phyloP scores from a whole-genome alignment of 2,797 vertebrate species.

The Fringilla coelebs region DNA sequence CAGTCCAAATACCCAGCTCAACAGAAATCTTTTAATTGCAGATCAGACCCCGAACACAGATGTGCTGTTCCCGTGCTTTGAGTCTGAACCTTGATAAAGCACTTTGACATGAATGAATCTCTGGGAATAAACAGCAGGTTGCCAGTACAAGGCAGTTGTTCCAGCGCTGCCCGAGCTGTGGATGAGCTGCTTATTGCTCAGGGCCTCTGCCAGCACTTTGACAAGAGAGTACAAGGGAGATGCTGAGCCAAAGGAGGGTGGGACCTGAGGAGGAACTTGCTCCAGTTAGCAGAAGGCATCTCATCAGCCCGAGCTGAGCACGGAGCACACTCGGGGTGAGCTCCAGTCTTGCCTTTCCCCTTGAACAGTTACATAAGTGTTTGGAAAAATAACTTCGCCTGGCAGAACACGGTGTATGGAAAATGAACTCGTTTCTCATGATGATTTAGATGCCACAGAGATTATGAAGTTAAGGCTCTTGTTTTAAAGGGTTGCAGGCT shows the following conservation, averaged over 20 bases:
- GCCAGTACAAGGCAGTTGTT: not conserved
- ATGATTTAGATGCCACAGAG: conserved; percentile 11
- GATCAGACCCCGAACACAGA: not conserved
- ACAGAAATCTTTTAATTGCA: not conserved
- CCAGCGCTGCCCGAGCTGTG: not conserved
- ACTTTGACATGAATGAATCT: not conserved
- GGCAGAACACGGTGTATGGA: conserved; percentile 30
- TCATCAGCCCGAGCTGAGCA: not conserved
- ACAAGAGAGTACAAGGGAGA: not conserved
- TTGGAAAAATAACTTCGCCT: not conserved
- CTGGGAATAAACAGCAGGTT: not conserved
- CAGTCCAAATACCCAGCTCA: not conserved
- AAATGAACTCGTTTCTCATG: conserved; percentile 13
- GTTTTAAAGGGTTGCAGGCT: conserved; percentile 45
- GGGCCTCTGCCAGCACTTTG: not conserved
- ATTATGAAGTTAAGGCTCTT: conserved; percentile 24
- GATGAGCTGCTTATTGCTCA: not conserved
- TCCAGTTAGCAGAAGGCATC: conserved; percentile 8
- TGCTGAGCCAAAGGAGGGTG: not conserved
- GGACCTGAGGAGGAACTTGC: not conserved
- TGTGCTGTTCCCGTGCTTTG: not conserved
- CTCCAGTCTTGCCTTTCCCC: not conserved
- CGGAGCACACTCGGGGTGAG: not conserved
- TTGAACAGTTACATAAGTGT: not conserved
- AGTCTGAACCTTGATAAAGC: not conserved